Conservation (phyloP, 2,888 invertebrate genomes). For the Epirrhoe alternata region DNA sequence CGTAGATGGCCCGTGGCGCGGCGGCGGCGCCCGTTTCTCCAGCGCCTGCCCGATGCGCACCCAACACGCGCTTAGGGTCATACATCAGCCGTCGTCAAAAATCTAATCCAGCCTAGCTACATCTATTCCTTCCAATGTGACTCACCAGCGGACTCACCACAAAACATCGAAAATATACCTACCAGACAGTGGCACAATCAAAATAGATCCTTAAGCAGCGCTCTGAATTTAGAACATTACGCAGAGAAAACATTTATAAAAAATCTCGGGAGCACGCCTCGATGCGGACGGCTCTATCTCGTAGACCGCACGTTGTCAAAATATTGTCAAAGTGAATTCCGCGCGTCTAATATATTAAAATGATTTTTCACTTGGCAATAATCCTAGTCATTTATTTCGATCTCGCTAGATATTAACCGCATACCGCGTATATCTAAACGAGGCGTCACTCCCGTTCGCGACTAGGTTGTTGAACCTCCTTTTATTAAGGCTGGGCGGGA, state of each 20-base stretch:
- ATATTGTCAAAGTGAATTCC: constrained; percentile 85
- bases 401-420: constrained; percentile 80
- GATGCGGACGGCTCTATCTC: constrained; percentile 67
- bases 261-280: constrained; percentile 50
- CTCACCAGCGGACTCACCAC: constrained; percentile 22
- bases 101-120: constrained; percentile 16
- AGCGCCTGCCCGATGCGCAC: constrained; percentile 45
- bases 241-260: constrained; percentile 64
- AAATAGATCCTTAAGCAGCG: constrained; percentile 68
- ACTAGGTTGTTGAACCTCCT: constrained; percentile 80
- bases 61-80: constrained; percentile 28
- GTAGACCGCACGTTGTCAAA: constrained; percentile 81
- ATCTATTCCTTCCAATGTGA: constrained; percentile 27
- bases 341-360: constrained; percentile 82
- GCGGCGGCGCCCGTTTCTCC: constrained; percentile 72
- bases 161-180: constrained; percentile 29
- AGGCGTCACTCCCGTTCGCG: constrained; percentile 67
- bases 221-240: constrained; percentile 54
- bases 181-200: constrained; percentile 48
- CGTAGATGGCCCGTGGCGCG: constrained; percentile 74
- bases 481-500: constrained; percentile 67
- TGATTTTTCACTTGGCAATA: constrained; percentile 84
- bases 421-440: constrained; percentile 80
- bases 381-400: constrained; percentile 84
- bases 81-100: constrained; percentile 31